Evolutionary conservation across 2,888 invertebrate species (phyloP), one percentile per base, ranked within the genome.

Genomic region (Sussaba pulchella): DNA sequence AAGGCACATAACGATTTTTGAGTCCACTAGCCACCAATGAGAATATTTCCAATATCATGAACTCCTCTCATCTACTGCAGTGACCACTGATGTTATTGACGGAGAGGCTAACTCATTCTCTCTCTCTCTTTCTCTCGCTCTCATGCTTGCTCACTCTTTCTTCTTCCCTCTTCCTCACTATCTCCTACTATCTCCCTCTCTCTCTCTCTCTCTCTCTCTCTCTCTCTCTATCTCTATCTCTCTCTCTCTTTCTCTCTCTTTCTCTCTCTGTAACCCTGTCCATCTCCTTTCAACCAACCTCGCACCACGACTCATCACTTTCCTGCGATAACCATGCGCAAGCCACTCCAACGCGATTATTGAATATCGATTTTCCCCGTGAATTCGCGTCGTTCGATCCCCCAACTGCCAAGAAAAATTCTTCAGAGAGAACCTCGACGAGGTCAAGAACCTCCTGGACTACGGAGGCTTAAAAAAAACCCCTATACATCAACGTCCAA

Each of bases 351-450:
- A 43, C 52, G n/a, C 64, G 54, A 64, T 73, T 73, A 73, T 73
- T 73, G 73, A 73, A 73, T 73, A 73, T 73, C 64, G 73, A 64
- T 73, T 73, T 73, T 54, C 14, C 41, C 19, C 41, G 12, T 63
- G 10, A 24, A 63, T 64, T 52, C 50, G 14, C 19, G 24, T 66
- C 36, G 14, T 17, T 21, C 52, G n/a, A 21, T 52, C 14, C 45
- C 24, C 61, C 12, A 19, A 21, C 21, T n/a, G 1, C 61, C 17
- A 61, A 59, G 36, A 67, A 69, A 41, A 54, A 69, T 69, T 41
- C 54, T 21, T 39, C 39, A 41, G 17, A 39, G 19, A 61, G 39
- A 21, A 39, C 19, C 31, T 31, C 14, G 17, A 57, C 10, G 57
- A 17, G 57, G 57, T 57, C 57, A 57, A 57, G 57, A 57, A 57